phyloP scores from a whole-genome alignment of 2,888 invertebrate species.

The Ophioninae sp. region DNA sequence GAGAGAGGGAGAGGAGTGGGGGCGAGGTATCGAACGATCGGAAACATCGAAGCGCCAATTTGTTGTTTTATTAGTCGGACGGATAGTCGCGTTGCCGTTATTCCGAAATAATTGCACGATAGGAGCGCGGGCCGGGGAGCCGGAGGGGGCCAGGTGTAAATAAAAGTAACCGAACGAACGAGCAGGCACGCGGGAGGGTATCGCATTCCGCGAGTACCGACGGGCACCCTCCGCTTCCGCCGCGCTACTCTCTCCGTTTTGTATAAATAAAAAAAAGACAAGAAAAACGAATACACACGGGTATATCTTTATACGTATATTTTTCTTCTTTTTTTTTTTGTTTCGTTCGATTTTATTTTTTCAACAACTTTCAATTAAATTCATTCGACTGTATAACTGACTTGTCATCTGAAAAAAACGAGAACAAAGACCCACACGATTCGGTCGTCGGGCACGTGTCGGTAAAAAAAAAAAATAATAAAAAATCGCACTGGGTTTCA shows the following conservation, averaged over 20 bases:
- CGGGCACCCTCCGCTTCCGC: neutral
- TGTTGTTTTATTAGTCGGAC: conserved; percentile 59
- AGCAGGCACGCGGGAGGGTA: conserved; percentile 2
- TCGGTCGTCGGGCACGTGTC: neutral
- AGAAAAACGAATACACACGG: too few species aligned
- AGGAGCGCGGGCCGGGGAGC: neutral
- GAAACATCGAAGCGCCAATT: conserved; percentile 52
- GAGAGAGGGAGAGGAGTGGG: neutral
- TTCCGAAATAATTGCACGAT: conserved; percentile 58
- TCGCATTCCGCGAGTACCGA: conserved; percentile 24
- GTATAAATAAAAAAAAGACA: too few species aligned
- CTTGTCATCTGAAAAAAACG: conserved; percentile 35
- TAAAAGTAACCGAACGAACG: conserved; percentile 43
- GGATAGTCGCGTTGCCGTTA: conserved; percentile 53
- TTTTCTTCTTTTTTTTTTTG: conserved; percentile 4
- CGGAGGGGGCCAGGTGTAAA: neutral
- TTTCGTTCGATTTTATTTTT: conserved; percentile 30
- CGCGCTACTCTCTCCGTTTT: neutral
- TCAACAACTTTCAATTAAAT: conserved; percentile 47
- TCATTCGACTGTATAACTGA: conserved; percentile 54
- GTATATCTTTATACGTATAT: neutral
- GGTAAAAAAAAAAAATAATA: neutral
- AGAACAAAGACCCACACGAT: neutral
- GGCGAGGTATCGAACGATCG: conserved; percentile 10
- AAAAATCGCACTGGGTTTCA: neutral